Evolutionary conservation across 2,797 vertebrate genomes (phyloP), one percentile per base, ranked within the genome.

Genomic region (Bryconaethiops microstoma): DNA sequence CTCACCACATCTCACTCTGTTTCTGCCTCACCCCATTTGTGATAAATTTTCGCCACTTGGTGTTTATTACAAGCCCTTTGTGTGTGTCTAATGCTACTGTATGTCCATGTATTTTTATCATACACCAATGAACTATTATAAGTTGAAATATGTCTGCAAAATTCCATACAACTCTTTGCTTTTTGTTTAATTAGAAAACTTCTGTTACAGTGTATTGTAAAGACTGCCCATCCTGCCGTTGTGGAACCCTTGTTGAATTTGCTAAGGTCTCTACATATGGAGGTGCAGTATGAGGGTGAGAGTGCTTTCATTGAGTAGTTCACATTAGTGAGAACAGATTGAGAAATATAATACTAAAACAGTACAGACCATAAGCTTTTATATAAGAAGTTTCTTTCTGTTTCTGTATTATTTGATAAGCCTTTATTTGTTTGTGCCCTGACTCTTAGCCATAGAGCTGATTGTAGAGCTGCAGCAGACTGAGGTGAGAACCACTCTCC

Each of bases 231-330:
- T 82, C 77, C 88, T 1, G 82, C 84, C 71, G 91, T 96, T 1
- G 87, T 93, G 42, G 92, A 94, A 4, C 92, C 91, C 0, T 67
- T 95, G 76, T 80, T 97, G 87, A 85, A 82, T 0, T 39, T 88
- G 35, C 93, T 97, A 45, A 83, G 84, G 54, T 95, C 95, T 0
- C 78, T 89, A 71, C 93, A 96, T 77, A 80, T 89, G 71, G 93
- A 95, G 62, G 92, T 95, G 16, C 95, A 95, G 80, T 77, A 92
- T 45, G 93, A 95, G 94, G 95, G 96, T 95, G 90, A 78, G 83
- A 10, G 19, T 13, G 52, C 29, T 25, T 40, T 62, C 71, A n/a
- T 21, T 52, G 9, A 12, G 42, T 45, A 45, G n/a, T 55, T 21
- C 2, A 45, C 42, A 45, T 45, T 9, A 45, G 42, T 9, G 6